Conservation (phyloP, 2,113 vertebrate genomes). For the Petromus typicus region DNA sequence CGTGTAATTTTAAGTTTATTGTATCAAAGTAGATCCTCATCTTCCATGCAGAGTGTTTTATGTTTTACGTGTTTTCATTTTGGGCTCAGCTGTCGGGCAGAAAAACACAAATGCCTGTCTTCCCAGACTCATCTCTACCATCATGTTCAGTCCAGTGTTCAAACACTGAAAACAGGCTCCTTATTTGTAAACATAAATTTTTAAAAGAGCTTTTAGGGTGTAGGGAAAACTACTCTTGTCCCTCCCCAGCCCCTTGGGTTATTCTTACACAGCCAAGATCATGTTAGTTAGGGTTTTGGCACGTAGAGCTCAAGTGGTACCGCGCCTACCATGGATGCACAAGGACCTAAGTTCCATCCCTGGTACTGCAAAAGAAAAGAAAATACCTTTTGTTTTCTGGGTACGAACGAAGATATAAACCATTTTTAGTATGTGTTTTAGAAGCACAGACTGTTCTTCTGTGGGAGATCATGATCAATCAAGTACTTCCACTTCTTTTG, state of each 20-base stretch:
- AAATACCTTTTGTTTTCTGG: slow-evolving; percentile 56
- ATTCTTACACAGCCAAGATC: neutral
- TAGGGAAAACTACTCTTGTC: neutral
- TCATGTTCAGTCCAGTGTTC: neutral
- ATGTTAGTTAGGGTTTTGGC: slow-evolving; percentile 49
- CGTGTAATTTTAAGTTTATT: neutral
- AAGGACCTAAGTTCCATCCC: no score
- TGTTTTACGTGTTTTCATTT: neutral
- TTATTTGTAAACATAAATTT: slow-evolving; percentile 25
- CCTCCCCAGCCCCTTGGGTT: neutral
- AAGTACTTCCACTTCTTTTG: slow-evolving; percentile 2
- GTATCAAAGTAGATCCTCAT: neutral
- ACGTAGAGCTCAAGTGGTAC: neutral
- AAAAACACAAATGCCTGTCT: neutral
- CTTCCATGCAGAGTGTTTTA: slow-evolving; percentile 8
- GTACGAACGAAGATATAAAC: slow-evolving; percentile 19
- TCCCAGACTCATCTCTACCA: neutral
- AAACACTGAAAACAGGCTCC: neutral
- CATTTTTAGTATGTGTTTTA: slow-evolving; percentile 13
- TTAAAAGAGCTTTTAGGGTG: neutral
- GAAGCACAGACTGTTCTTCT: neutral
- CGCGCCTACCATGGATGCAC: no score
- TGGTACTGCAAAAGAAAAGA: no score
- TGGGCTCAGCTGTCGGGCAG: neutral
- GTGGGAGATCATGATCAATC: slow-evolving; percentile 9